Evolutionary conservation across 2,888 invertebrate species (phyloP).

Genomic region (Drosophila robusta): DNA sequence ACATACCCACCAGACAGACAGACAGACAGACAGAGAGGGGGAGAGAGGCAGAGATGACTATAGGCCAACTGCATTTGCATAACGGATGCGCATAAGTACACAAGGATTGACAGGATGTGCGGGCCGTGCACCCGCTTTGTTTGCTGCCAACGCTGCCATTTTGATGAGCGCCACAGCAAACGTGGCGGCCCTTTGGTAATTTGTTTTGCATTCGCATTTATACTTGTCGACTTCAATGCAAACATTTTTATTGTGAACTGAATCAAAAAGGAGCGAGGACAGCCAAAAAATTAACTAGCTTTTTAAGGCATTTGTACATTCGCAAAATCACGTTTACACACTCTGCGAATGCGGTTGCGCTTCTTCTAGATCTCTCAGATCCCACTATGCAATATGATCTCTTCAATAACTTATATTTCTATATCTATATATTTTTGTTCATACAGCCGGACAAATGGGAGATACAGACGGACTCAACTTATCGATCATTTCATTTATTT

Average conservation of each 20-base stretch:
- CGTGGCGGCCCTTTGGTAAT: slow-evolving; percentile 32
- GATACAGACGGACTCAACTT: no score
- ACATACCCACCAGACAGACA: slow-evolving; percentile 18
- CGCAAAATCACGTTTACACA: no score
- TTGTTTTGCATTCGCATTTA: slow-evolving; percentile 45
- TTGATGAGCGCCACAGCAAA: slow-evolving; percentile 11
- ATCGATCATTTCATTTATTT: no score
- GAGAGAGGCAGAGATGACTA: slow-evolving; percentile 35
- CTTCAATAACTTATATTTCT: no score
- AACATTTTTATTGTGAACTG: slow-evolving; percentile 23
- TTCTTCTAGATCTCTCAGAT: no score
- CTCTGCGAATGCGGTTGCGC: no score
- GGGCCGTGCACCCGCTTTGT: slow-evolving; percentile 72
- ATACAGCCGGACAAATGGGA: no score
- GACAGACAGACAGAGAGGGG: slow-evolving; percentile 12
- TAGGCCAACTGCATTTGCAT: slow-evolving; percentile 59
- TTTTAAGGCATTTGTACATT: no score
- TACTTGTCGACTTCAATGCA: slow-evolving; percentile 49
- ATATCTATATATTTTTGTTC: no score
- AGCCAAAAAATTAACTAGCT: background rate
- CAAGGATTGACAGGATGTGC: slow-evolving; percentile 78
- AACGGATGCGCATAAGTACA: slow-evolving; percentile 77
- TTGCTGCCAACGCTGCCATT: slow-evolving; percentile 44
- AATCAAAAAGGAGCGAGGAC: slow-evolving; percentile 3
- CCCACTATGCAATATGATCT: no score